Evolutionary conservation across 2,113 vertebrate species (phyloP).

Genomic region (Sciurus niger): DNA sequence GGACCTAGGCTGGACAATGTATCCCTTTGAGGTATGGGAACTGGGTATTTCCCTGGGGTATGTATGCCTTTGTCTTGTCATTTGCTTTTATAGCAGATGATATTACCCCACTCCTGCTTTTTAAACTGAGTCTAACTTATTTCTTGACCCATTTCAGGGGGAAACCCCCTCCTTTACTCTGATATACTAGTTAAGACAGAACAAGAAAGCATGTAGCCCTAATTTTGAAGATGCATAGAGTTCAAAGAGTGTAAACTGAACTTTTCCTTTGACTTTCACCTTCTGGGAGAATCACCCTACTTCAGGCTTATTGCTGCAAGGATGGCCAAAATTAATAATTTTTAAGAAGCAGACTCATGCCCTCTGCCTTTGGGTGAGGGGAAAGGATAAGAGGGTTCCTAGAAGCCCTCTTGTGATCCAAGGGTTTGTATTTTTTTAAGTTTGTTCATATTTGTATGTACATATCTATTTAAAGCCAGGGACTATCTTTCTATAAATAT

Average conservation of each 20-base stretch:
- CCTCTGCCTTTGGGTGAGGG: slow-evolving; percentile 64
- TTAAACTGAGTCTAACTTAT: slow-evolving; percentile 68
- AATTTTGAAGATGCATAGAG: slow-evolving; percentile 63
- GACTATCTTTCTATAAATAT: slow-evolving; percentile 84
- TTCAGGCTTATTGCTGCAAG: slow-evolving; percentile 77
- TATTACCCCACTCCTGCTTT: background rate
- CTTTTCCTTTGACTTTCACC: slow-evolving; percentile 55
- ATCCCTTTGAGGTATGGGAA: slow-evolving; percentile 63
- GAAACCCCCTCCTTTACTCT: background rate
- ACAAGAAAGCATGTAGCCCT: slow-evolving; percentile 75
- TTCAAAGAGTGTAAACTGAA: slow-evolving; percentile 66
- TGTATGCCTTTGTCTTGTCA: slow-evolving; percentile 73
- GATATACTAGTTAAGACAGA: slow-evolving; percentile 57
- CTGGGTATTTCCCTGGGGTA: slow-evolving; percentile 59
- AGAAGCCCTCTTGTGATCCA: slow-evolving; percentile 76
- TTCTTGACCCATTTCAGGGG: slow-evolving; percentile 71
- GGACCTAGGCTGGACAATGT: slow-evolving; percentile 39
- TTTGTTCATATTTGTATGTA: slow-evolving; percentile 84
- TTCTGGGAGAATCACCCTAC: slow-evolving; percentile 60
- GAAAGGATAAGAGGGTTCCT: slow-evolving; percentile 42
- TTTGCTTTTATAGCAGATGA: slow-evolving; percentile 74
- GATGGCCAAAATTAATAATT: slow-evolving; percentile 79
- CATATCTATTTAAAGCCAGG: slow-evolving; percentile 83
- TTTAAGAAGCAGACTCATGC: slow-evolving; percentile 76
- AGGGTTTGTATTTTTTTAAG: slow-evolving; percentile 85